Evolutionary conservation across 2,888 invertebrate genomes (phyloP).

Genomic region (Lycia hirtaria): DNA sequence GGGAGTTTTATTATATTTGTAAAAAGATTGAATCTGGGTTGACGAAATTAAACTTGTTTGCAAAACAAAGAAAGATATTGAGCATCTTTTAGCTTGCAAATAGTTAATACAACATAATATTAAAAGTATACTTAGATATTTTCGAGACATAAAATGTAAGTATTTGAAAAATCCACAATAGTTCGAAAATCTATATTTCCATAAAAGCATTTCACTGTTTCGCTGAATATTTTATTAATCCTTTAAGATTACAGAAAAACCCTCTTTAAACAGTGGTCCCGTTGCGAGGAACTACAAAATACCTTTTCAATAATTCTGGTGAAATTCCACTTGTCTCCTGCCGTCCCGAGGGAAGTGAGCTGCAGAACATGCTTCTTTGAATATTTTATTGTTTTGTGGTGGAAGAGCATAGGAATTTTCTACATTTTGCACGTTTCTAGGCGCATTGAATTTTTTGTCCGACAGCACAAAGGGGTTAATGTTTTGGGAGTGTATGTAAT

Average conservation of each 20-base stretch:
- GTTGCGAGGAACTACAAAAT: constrained; percentile 30
- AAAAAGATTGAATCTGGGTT: neutral
- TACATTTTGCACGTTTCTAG: too few relatives aligned
- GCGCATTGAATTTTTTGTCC: too few relatives aligned
- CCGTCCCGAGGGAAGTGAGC: neutral
- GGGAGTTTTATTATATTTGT: neutral
- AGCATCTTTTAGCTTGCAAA: too few relatives aligned
- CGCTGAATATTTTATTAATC: constrained; percentile 64
- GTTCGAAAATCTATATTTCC: constrained; percentile 19
- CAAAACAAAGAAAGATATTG: too few relatives aligned
- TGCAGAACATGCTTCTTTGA: neutral
- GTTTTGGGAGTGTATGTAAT: too few relatives aligned
- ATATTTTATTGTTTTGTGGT: constrained; percentile 8
- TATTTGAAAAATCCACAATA: constrained; percentile 10
- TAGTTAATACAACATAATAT: too few relatives aligned
- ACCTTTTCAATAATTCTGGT: constrained; percentile 34
- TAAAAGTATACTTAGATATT: too few relatives aligned
- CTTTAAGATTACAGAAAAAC: constrained; percentile 62
- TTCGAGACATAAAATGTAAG: too few relatives aligned
- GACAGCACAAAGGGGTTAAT: too few relatives aligned
- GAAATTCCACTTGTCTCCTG: constrained; percentile 26
- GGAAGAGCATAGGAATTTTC: too few relatives aligned
- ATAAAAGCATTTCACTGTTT: constrained; percentile 61
- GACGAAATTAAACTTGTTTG: too few relatives aligned
- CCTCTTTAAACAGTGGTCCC: constrained; percentile 44